Evolutionary conservation across 1,140 invertebrate species (phyloP).

Genomic region (Archegozetes longisetosus): DNA sequence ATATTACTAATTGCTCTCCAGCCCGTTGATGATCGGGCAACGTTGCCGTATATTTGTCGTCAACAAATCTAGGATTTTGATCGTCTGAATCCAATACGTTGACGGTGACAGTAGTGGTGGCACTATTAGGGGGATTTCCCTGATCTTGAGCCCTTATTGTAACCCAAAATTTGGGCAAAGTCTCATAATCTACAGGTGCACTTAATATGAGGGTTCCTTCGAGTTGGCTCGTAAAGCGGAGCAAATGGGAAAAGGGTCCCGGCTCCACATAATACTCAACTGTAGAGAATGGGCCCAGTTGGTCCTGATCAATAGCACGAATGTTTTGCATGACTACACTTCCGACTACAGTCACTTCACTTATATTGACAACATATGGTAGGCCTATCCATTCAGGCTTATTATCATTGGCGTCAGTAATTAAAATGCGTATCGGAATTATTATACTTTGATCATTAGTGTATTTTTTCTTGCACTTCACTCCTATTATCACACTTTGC

Average conservation of each 20-base stretch:
- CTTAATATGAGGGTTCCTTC: conserved; percentile 64
- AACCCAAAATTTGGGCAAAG: conserved; percentile 57
- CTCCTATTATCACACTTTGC: conserved; percentile 20
- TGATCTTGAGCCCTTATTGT: conserved; percentile 58
- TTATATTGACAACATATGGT: conserved; percentile 62
- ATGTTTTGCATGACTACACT: conserved; percentile 58
- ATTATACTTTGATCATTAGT: conserved; percentile 53
- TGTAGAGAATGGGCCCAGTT: conserved; percentile 71
- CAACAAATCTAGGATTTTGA: conserved; percentile 64
- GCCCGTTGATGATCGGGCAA: conserved; percentile 43
- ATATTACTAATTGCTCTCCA: conserved; percentile 42
- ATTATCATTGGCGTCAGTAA: conserved; percentile 79
- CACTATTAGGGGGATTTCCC: conserved; percentile 54
- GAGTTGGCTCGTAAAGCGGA: conserved; percentile 64
- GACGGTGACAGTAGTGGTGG: conserved; percentile 54
- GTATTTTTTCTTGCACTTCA: conserved; percentile 32
- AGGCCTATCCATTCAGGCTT: conserved; percentile 37
- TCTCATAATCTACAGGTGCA: conserved; percentile 67
- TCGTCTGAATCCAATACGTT: conserved; percentile 77
- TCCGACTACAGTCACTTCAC: conserved; percentile 63
- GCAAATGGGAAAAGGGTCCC: conserved; percentile 58
- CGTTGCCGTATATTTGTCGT: conserved; percentile 54
- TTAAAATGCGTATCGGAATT: conserved; percentile 72
- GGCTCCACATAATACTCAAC: conserved; percentile 65
- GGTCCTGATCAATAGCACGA: conserved; percentile 62